Conservation (phyloP, 2,888 invertebrate species). For the Ypsolopha scabrella region DNA sequence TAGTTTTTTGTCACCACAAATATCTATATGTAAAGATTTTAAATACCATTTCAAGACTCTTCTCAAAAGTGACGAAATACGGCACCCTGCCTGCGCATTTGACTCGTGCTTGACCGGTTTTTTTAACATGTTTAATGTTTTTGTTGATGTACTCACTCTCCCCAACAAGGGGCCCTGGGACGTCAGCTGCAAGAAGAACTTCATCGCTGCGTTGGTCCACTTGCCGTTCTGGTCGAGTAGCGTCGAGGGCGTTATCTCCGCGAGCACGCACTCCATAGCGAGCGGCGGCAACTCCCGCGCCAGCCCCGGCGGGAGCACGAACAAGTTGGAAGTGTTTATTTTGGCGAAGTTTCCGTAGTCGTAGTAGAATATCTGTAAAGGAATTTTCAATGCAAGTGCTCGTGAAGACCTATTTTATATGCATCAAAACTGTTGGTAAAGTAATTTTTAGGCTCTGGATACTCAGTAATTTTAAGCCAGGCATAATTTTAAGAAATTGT, state of each 20-base stretch:
- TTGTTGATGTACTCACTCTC: constrained; percentile 33
- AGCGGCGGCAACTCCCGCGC: constrained; percentile 60
- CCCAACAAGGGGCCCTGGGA: constrained; percentile 41
- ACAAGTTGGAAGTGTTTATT: constrained; percentile 53
- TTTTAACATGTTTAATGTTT: too few relatives aligned
- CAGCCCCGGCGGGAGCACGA: constrained; percentile 33
- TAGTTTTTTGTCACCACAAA: too few relatives aligned
- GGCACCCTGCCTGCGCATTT: too few relatives aligned
- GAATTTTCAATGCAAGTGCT: background rate
- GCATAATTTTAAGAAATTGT: too few relatives aligned
- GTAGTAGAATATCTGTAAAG: constrained; percentile 76
- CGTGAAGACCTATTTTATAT: too few relatives aligned
- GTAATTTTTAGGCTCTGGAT: too few relatives aligned
- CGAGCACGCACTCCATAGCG: constrained; percentile 79
- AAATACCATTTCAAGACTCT: too few relatives aligned
- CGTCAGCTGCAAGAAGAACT: constrained; percentile 47
- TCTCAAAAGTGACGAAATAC: too few relatives aligned
- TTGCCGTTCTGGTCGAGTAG: constrained; percentile 67
- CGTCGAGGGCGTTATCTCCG: constrained; percentile 77
- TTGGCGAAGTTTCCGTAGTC: constrained; percentile 79
- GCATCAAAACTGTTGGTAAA: too few relatives aligned
- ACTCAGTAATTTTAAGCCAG: too few relatives aligned
- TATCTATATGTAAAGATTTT: too few relatives aligned
- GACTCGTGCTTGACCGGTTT: too few relatives aligned
- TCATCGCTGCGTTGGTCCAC: constrained; percentile 72